Evolutionary conservation across 2,888 invertebrate species (phyloP), one percentile per base, ranked within the genome.

Genomic region (Andrena bicolor): DNA sequence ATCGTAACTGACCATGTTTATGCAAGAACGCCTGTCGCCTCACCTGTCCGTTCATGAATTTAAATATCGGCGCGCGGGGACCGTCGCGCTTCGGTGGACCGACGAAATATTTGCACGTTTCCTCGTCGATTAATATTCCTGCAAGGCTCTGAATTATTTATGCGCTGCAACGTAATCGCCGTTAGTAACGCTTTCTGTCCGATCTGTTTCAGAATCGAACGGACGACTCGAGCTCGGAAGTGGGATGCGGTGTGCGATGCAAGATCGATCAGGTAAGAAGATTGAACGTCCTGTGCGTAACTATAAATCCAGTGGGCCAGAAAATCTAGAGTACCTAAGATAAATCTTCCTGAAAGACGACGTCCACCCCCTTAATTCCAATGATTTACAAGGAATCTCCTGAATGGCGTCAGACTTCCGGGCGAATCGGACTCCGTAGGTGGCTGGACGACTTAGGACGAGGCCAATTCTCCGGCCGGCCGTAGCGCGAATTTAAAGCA

Each of bases 161-260:
- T 8, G 8, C 51, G 0, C 20, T 20, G 20, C 1, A 2, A 3
- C 41, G 7, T n/a, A n/a, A 20, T 20, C 16, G 6, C 20, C n/a
- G 7, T 8, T 20, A 2, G 20, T 56, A 56, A 56, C 56, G 23
- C 23, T 20, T 35, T 5, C 20, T n/a, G 60, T 60, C n/a, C 2
- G 13, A 63, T 26, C 4, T 35, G 32, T 95, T 95, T 82, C 96
- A 97, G 97, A 97, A 96, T 92, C 96, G 96, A 87, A 96, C 96
- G 83, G 96, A 96, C 86, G 96, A 96, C 88, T 95, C 95, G n/a
- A 96, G 95, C 90, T 96, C 96, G 88, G 96, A 96, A 91, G 96
- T 96, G 70, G 96, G 96, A 85, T 97, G 97, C 90, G 96, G 96
- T 49, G 95, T 95, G 53, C 96, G 96, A 82, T 97, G 97, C 94